Base-by-base conservation (phyloP, 2,797 vertebrate genomes). In the Tinamus major region DNA sequence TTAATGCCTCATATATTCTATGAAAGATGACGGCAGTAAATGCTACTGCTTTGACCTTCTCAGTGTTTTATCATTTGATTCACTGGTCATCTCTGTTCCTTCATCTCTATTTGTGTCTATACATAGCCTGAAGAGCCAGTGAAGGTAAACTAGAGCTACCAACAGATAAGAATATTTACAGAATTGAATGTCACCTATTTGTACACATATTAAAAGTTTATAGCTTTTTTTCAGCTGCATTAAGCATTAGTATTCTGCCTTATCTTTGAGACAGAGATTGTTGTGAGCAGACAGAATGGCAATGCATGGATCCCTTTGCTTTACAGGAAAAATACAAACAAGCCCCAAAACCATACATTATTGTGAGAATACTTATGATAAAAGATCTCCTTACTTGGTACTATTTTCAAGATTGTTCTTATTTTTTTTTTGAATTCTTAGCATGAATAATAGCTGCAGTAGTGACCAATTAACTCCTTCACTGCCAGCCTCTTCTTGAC, bases 21-120 rank as follows among this genome's bases (percentile, higher is more conserved):
- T 95, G 97, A 96, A 92, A 95, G 75, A 93, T 85, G 74, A 93
- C 55, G 72, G 91, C 87, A 96, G 87, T 97, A 97, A 98, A 96
- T 85, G 93, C 61, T 82, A 92, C 89, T 58, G 72, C 87, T 96
- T 92, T 96, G 95, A 97, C 95, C 93, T 97, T 92, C 89, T 94
- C 82, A 64, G 48, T 59, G 91, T 91, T 95, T 96, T 95, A 94
- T 89, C 29, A 71, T 93, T 92, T 96, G 87, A 96, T 92, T 92
- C 70, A 92, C 37, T 89, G 88, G 88, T 68, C 91, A 64, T 78
- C 53, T 48, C 76, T 68, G 61, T 90, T 92, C 0, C 2, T 79
- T 95, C 76, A 44, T 46, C 37, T 80, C 65, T 85, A 77, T 87
- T 79, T 85, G 35, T 94, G 64, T 62, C 53, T 64, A 69, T 55